Evolutionary conservation across 2,797 vertebrate species (phyloP), one percentile per base, ranked within the genome.

Genomic region (Tadarida brasiliensis): DNA sequence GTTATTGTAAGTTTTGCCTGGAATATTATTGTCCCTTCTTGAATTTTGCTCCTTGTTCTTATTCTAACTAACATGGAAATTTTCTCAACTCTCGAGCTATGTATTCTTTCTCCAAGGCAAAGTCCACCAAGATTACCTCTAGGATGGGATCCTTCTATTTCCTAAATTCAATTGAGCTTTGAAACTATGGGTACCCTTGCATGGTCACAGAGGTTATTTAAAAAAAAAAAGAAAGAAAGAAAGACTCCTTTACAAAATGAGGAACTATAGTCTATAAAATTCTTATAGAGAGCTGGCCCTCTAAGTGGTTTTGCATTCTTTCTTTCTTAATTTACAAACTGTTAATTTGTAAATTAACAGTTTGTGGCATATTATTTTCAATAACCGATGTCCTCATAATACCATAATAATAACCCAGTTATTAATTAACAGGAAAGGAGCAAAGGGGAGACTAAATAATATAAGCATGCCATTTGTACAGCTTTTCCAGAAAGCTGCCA

Each of bases 121-220:
- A 94, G 26, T 67, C 65, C n/a, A 74, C 57, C 14, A 59, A 91
- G 39, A 90, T 12, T 9, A 70, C 11, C 7, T 47, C 44, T 80
- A 73, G 22, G 7, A 57, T 89, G 0, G 44, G 24, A 70, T 35
- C 90, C n/a, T 89, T 78, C 51, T 35, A 11, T 94, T 78, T 93
- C 39, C 54, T 91, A 70, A 15, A 80, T 57, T 87, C 14, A 70
- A 70, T 22, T 61, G 44, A 86, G 14, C 44, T 87, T 96, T 90
- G n/a, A 92, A 90, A 93, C 30, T 28, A 15, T 68, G 30, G 47
- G 15, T 63, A 26, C 2, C 5, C 47, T 70, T 65, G 35, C 19
- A 51, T 24, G 17, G 28, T 84, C 20, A 59, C 3, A 4, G 11
- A 56, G 14, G 11, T 70, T 90, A 81, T 19, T 44, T 44, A 44